phyloP scores from a whole-genome alignment of 2,113 vertebrate species.

The Paedocypris sp. region DNA sequence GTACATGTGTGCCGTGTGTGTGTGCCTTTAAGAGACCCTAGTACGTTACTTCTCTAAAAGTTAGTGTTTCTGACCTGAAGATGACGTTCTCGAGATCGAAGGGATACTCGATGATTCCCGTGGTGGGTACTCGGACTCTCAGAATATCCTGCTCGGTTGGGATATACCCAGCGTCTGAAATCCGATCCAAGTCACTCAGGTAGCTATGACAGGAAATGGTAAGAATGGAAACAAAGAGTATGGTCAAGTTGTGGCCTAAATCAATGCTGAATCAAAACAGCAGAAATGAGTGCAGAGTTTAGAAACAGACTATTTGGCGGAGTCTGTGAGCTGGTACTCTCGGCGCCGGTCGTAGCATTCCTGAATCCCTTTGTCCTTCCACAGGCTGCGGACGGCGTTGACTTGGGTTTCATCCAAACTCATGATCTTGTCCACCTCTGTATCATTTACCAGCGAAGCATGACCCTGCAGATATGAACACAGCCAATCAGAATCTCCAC shows the following conservation, averaged over 20 bases:
- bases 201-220: conserved; percentile 36
- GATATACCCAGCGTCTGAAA: conserved; percentile 44
- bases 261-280: background rate
- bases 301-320: conserved; percentile 51
- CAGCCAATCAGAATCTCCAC: background rate
- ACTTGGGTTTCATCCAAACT: conserved; percentile 50
- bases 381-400: conserved; percentile 65
- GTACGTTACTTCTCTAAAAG: too few relatives aligned
- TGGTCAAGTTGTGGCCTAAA: background rate
- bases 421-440: conserved; percentile 69
- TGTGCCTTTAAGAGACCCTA: too few relatives aligned
- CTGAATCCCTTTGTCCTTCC: conserved; percentile 68
- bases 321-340: conserved; percentile 79
- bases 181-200: conserved; percentile 55
- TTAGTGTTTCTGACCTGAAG: conserved; percentile 74
- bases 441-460: conserved; percentile 58
- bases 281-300: background rate
- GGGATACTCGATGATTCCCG: conserved; percentile 76
- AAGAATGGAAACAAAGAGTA: background rate
- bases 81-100: conserved; percentile 97
- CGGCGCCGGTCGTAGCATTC: conserved; percentile 68
- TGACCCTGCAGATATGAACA: conserved; percentile 47
- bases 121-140: conserved; percentile 61
- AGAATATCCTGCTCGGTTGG: conserved; percentile 51
- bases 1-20: too few relatives aligned